Evolutionary conservation across 37 sponge, comb jelly and placozoan species (phyloP), one percentile per base, ranked within the genome.

Genomic region (Diacarnus erythraeanus): DNA sequence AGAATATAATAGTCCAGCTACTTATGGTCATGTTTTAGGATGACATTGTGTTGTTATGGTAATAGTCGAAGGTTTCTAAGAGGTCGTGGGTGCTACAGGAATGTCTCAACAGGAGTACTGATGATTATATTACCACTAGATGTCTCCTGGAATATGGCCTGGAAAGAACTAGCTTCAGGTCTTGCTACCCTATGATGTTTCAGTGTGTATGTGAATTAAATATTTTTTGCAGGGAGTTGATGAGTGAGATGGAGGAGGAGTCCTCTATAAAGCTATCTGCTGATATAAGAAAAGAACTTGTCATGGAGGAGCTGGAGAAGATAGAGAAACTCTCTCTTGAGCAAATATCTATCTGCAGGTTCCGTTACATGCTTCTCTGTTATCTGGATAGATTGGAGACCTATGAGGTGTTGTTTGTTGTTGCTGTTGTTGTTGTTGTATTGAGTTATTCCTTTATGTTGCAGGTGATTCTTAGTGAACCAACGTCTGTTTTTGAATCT

Each of bases 101-200:
- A 73, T 92, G 93, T 38, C 38, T 89, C 18, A 74, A 70, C 34
- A 59, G 90, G 43, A 74, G 80, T 1, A 66, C 93, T 0, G 68
- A 27, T 0, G 81, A 88, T 66, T 77, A 64, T 57, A 59, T 77
- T 0, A 71, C 92, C 3, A 59, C 79, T 23, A 88, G 33, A 37
- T 83, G 87, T 59, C 80, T 94, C 30, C 80, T 94, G 31, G 42
- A 56, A 25, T 94, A 88, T 35, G 92, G 95, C 22, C 78, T 91
- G 0, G 18, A 54, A 0, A 77, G 71, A 44, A 87, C 94, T 21
- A 42, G 42, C 59, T 83, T 91, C 80, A 86, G 72, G 81, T n/a
- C n/a, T n/a, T n/a, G n/a, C n/a, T n/a, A n/a, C n/a, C 9, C 23
- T 18, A 33, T 35, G 39, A 22, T 47, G 73, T 72, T 44, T 47